Evolutionary conservation across 2,888 invertebrate species (phyloP).

Genomic region (Panopea generosa): DNA sequence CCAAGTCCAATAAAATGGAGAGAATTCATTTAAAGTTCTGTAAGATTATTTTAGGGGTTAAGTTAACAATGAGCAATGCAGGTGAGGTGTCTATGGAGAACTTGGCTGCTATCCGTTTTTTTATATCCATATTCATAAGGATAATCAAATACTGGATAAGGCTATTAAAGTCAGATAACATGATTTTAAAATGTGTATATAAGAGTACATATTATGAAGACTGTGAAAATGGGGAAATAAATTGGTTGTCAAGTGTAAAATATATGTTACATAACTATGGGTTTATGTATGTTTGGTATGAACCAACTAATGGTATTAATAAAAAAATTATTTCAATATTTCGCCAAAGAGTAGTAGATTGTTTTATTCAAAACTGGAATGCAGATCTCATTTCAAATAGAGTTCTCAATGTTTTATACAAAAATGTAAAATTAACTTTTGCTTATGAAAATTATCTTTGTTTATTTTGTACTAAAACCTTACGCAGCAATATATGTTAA

Average conservation of each 20-base stretch:
- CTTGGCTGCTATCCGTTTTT: constrained; percentile 11
- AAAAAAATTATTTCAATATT: background rate
- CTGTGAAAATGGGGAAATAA: background rate
- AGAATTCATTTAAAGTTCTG: constrained; percentile 9
- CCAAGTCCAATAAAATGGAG: constrained; percentile 5
- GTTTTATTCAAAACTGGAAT: constrained; percentile 2
- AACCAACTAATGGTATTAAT: background rate
- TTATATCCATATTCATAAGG: background rate
- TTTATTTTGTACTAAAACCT: background rate
- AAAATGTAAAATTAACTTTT: background rate
- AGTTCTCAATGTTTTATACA: constrained; percentile 1
- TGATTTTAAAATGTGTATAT: background rate
- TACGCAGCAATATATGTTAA: too few relatives aligned
- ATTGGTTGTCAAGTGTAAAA: constrained; percentile 1
- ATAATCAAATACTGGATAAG: constrained; percentile 15
- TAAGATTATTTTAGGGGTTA: constrained; percentile 6
- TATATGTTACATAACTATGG: background rate
- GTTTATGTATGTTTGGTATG: background rate
- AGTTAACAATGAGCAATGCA: background rate
- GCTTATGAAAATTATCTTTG: constrained; percentile 5
- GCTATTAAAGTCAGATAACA: background rate
- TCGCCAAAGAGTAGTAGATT: background rate
- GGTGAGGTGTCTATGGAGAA: constrained; percentile 11
- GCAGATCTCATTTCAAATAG: background rate
- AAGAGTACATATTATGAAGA: background rate